These are phyloP conservation scores for Empis stercorea DNA, from an alignment of 2,888 invertebrate species.

Conservation along the genomic window DNA sequence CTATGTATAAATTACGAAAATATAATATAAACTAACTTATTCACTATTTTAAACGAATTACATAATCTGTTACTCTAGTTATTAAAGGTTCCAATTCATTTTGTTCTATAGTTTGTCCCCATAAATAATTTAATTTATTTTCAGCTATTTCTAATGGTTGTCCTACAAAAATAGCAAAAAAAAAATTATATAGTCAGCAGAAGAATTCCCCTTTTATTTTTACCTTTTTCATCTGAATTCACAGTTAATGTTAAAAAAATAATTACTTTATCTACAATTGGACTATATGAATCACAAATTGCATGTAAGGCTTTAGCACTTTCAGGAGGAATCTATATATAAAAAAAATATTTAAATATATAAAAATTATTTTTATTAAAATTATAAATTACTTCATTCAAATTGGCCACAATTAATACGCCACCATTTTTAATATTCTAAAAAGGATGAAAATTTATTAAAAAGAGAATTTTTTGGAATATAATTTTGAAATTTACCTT, in stretches of 20 bases:
- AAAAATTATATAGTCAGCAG: not conserved
- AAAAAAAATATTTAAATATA: not conserved
- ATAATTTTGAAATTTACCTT: not conserved
- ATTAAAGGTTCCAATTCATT: slow-evolving; percentile 27
- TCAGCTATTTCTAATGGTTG: slow-evolving; percentile 18
- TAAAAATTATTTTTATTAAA: not conserved
- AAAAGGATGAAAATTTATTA: too few relatives aligned
- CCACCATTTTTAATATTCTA: slow-evolving; percentile 21
- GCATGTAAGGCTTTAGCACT: slow-evolving; percentile 40
- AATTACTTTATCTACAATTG: slow-evolving; percentile 33
- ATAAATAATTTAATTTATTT: slow-evolving; percentile 20
- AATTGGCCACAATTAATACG: slow-evolving; percentile 24
- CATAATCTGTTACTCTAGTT: slow-evolving; percentile 29
- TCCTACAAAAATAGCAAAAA: slow-evolving; percentile 3
- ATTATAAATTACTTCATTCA: slow-evolving; percentile 24
- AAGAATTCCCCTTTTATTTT: not conserved
- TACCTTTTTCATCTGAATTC: slow-evolving; percentile 14
- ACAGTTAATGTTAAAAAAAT: slow-evolving; percentile 35
- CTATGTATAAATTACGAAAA: too few relatives aligned
- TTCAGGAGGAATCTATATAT: slow-evolving; percentile 23
- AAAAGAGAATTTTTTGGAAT: too few relatives aligned
- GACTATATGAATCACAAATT: slow-evolving; percentile 43
- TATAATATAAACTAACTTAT: not conserved
- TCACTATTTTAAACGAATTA: slow-evolving; percentile 18
- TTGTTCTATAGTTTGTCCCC: slow-evolving; percentile 19